Evolutionary conservation across 2,113 vertebrate species (phyloP), one percentile per base, ranked within the genome.

Genomic region (Nerophis ophidion): DNA sequence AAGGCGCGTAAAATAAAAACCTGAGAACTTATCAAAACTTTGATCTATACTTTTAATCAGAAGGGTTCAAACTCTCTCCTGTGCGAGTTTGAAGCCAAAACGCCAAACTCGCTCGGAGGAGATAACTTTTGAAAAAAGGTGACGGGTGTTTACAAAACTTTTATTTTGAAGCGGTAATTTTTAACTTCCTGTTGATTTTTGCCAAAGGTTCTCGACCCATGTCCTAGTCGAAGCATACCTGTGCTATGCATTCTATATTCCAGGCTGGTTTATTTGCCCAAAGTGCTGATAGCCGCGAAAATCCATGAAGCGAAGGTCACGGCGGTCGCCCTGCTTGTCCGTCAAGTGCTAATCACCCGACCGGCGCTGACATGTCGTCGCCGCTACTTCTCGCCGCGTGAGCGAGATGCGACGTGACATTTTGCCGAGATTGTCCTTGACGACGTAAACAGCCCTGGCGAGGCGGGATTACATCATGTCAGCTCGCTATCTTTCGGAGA

Each of bases 251-350:
- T 26, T 35, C 10, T 60, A 45, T 47, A 14, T 54, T 40, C 17
- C 50, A n/a, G 47, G 5, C 44, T 51, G 38, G 49, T 33, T 48
- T 17, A 12, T 70, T 55, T 49, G 44, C 62, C 57, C 55, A 72
- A 71, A 78, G 38, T 68, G 77, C 77, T 81, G 79, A 84, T 61
- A 35, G 57, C 63, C 46, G 48, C 65, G 12, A 63, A 71, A 81
- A 71, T 57, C 70, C 40, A 4, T 67, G 15, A 16, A 44, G 35
- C 72, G 36, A 82, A 83, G 82, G 79, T 80, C 74, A 63, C 8
- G 1, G 2, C 58, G 60, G 56, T 81, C 57, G 65, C 50, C 8
- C 52, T 33, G 57, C 6, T 14, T 63, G 70, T 78, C 70, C 10
- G 5, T 76, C 73, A 75, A 65, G 16, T 36, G 64, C 46, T 54